phyloP scores from a whole-genome alignment of 2,888 invertebrate genomes.

The Oxystoma pomonae region DNA sequence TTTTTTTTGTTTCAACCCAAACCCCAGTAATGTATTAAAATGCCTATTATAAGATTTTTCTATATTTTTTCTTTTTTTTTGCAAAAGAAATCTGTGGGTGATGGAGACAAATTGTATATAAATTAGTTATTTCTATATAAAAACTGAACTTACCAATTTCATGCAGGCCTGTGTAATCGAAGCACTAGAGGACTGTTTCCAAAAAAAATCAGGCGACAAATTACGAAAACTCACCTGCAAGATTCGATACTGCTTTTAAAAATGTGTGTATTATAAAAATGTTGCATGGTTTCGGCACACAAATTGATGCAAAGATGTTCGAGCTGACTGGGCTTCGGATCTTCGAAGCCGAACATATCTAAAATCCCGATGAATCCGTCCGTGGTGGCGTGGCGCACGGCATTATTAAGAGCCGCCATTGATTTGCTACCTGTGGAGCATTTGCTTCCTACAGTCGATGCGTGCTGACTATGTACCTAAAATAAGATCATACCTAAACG shows the following conservation, averaged over 20 bases:
- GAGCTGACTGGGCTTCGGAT: slow-evolving; percentile 82
- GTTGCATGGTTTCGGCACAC: slow-evolving; percentile 96
- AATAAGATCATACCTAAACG: too few relatives aligned
- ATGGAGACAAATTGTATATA: too few relatives aligned
- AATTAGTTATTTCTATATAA: too few relatives aligned
- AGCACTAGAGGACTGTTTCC: too few relatives aligned
- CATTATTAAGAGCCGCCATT: slow-evolving; percentile 89
- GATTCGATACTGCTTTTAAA: slow-evolving; percentile 93
- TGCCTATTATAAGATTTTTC: too few relatives aligned
- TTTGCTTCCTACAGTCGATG: slow-evolving; percentile 68
- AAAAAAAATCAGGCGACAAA: too few relatives aligned
- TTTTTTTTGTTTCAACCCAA: too few relatives aligned
- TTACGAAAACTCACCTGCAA: slow-evolving; percentile 84
- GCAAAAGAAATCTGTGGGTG: too few relatives aligned
- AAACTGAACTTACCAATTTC: too few relatives aligned
- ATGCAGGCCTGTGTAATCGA: too few relatives aligned
- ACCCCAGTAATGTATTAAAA: too few relatives aligned
- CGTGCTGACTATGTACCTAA: slow-evolving; percentile 73
- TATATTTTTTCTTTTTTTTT: too few relatives aligned
- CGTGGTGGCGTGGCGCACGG: slow-evolving; percentile 87
- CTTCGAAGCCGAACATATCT: slow-evolving; percentile 97
- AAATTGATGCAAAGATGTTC: slow-evolving; percentile 94
- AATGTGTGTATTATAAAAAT: slow-evolving; percentile 95
- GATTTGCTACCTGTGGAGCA: slow-evolving; percentile 76
- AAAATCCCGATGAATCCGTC: slow-evolving; percentile 94